phyloP scores from a whole-genome alignment of 2,888 invertebrate species.

The Coremacera marginata region DNA sequence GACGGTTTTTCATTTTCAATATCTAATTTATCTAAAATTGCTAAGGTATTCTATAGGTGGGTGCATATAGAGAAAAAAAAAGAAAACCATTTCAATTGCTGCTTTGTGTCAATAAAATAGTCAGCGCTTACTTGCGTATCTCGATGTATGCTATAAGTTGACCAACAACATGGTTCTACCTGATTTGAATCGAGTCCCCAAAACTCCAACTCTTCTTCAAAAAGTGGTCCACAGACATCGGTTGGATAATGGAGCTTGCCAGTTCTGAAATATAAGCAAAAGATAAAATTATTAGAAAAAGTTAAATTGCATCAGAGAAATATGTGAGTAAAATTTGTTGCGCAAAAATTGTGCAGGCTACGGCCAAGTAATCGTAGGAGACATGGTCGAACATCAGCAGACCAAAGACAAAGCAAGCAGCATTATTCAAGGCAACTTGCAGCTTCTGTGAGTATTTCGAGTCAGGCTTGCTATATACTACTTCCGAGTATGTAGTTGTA shows the following conservation, averaged over 20 bases:
- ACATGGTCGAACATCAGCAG: too few relatives aligned
- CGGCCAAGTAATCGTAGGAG: too few relatives aligned
- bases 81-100: neutral
- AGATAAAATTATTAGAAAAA: too few relatives aligned
- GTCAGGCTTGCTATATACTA: too few relatives aligned
- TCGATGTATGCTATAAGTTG: slow-evolving; percentile 91
- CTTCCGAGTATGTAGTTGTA: too few relatives aligned
- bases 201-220: slow-evolving; percentile 96
- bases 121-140: slow-evolving; percentile 78
- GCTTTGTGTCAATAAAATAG: neutral
- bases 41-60: slow-evolving; percentile 84
- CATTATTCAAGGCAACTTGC: too few relatives aligned
- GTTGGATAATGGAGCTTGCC: slow-evolving; percentile 96
- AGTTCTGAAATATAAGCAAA: slow-evolving; percentile 74
- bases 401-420: too few relatives aligned
- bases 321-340: too few relatives aligned
- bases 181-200: slow-evolving; percentile 98
- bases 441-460: too few relatives aligned
- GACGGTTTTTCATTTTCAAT: slow-evolving; percentile 92
- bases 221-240: slow-evolving; percentile 96
- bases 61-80: neutral
- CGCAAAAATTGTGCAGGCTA: too few relatives aligned
- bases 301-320: too few relatives aligned
- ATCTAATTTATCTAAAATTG: slow-evolving; percentile 95
- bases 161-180: slow-evolving; percentile 99